Percentiles rank a stretch among this genome's conserved stretches.
These are phyloP conservation scores for Adelognathus sp. DNA, from an alignment of 2,888 invertebrate genomes.

Conservation along the genomic window DNA sequence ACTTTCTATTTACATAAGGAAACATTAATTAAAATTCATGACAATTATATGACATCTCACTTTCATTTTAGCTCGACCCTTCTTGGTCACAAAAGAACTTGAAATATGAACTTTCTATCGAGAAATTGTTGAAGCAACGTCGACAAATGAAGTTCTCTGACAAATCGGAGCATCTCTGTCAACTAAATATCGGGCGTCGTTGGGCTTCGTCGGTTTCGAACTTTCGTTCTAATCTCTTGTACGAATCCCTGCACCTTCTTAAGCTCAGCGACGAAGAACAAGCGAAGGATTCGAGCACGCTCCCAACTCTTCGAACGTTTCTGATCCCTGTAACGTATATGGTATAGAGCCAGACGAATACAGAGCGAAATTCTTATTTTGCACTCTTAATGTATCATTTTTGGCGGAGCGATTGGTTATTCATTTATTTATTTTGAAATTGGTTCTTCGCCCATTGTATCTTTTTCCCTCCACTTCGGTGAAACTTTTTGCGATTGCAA, in stretches of 20 bases:
- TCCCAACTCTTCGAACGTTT: not conserved
- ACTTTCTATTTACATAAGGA: too few relatives aligned
- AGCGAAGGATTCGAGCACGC: not conserved
- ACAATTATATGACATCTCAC: too few relatives aligned
- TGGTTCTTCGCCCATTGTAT: not conserved
- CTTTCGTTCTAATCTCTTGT: constrained; percentile 7
- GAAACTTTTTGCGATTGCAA: constrained; percentile 7
- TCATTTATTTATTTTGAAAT: not conserved
- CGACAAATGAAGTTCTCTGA: too few relatives aligned
- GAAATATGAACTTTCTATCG: too few relatives aligned
- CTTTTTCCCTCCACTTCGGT: not conserved
- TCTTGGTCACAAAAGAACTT: too few relatives aligned
- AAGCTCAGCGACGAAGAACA: not conserved
- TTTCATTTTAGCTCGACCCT: too few relatives aligned
- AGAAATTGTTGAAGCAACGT: too few relatives aligned
- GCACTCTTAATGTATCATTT: not conserved
- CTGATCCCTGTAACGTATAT: constrained; percentile 69
- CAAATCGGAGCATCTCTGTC: too few relatives aligned
- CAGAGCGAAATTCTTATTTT: not conserved
- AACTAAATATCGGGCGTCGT: too few relatives aligned
- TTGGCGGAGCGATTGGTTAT: not conserved
- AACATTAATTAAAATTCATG: too few relatives aligned
- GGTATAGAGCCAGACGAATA: constrained; percentile 62
- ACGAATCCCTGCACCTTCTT: constrained; percentile 47
- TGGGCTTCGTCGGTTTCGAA: not conserved